phyloP scores from a whole-genome alignment of 64 coral and sea anemone genomes.

The Montipora cactus region DNA sequence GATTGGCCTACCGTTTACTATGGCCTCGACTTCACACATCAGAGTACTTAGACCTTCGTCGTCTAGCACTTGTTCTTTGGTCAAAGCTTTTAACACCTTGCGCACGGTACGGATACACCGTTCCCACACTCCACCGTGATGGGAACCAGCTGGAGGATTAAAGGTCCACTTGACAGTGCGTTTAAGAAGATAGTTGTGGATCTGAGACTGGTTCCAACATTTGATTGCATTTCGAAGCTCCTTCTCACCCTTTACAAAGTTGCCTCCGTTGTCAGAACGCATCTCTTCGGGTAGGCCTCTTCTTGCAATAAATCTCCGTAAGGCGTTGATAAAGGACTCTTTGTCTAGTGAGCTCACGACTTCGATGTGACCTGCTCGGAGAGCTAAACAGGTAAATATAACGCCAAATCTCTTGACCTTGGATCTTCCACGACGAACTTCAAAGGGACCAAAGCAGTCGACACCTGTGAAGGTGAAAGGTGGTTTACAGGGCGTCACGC shows the following conservation, averaged over 20 bases:
- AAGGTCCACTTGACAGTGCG: not conserved
- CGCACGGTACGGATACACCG: no score
- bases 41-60: no score
- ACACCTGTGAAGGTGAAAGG: not conserved
- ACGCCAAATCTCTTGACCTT: not conserved
- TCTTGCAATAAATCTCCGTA: not conserved
- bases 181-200: not conserved
- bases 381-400: no score
- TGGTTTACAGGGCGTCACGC: not conserved
- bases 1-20: not conserved
- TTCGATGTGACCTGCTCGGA: no score
- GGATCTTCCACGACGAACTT: not conserved
- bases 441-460: not conserved
- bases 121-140: no score
- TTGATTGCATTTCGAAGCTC: no score
- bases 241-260: no score
- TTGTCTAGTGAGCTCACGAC: no score
- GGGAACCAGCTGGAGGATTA: not conserved
- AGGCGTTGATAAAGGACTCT: slow-evolving; percentile 12
- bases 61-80: not conserved
- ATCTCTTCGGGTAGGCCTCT: no score
- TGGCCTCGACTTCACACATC: not conserved
- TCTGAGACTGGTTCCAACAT: not conserved
- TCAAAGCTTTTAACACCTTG: slow-evolving; percentile 4
- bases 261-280: no score